Conservation (phyloP, 2,888 invertebrate species). For the Apeira syringaria region DNA sequence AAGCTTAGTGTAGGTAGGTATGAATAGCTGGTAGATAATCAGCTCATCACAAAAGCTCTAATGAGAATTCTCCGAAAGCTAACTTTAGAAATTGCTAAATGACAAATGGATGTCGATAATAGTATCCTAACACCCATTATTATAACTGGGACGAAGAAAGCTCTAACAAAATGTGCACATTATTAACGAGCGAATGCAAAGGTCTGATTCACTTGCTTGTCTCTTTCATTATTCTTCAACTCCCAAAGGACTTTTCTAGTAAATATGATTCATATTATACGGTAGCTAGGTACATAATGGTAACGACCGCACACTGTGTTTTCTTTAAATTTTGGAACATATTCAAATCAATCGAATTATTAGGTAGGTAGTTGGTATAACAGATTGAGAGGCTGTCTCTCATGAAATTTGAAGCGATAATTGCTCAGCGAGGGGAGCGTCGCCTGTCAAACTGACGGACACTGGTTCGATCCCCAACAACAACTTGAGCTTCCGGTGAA, state of each 20-base stretch:
- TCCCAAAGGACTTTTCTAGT: constrained; percentile 23
- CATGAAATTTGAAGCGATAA: too few relatives aligned
- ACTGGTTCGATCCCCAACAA: too few relatives aligned
- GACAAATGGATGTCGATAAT: constrained; percentile 16
- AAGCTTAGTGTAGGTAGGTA: neutral
- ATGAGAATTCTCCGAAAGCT: constrained; percentile 15
- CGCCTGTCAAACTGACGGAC: too few relatives aligned
- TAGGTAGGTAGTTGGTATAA: too few relatives aligned
- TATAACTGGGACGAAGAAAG: constrained; percentile 26
- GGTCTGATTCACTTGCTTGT: constrained; percentile 19
- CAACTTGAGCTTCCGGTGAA: too few relatives aligned
- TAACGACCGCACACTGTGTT: constrained; percentile 56
- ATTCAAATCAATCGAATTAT: constrained; percentile 56
- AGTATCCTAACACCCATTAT: constrained; percentile 5
- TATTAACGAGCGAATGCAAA: constrained; percentile 18
- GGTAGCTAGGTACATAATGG: constrained; percentile 36
- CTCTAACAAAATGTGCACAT: constrained; percentile 19
- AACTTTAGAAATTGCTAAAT: constrained; percentile 5
- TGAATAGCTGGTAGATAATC: constrained; percentile 5
- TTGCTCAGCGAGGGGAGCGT: too few relatives aligned
- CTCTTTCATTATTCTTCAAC: constrained; percentile 23
- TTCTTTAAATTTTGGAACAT: constrained; percentile 60
- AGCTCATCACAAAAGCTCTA: constrained; percentile 9
- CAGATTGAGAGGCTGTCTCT: constrained; percentile 28
- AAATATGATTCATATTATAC: constrained; percentile 27